Conservation (phyloP, 1,140 invertebrate genomes). For the Aculops lycopersici region DNA sequence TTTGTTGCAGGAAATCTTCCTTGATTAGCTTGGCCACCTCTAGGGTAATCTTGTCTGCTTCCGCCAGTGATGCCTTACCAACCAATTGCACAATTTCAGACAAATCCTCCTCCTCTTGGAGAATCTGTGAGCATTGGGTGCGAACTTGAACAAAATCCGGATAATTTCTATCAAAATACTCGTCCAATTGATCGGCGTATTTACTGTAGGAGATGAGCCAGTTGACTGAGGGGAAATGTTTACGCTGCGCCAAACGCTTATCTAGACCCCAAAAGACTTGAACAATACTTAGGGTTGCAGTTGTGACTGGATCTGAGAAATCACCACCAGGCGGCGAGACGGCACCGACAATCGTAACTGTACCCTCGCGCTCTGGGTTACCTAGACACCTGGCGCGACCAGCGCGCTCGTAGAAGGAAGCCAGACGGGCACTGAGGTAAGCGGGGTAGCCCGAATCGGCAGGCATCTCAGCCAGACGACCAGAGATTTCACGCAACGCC, state of each 20-base stretch:
- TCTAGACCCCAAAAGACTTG: slow-evolving; percentile 96
- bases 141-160: slow-evolving; percentile 71
- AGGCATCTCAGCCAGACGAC: slow-evolving; percentile 98
- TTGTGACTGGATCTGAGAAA: slow-evolving; percentile 98
- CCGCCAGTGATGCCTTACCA: slow-evolving; percentile 89
- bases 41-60: slow-evolving; percentile 93
- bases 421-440: slow-evolving; percentile 80
- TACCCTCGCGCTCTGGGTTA: slow-evolving; percentile 85
- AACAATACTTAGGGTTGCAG: slow-evolving; percentile 91
- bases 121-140: slow-evolving; percentile 55
- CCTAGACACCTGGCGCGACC: slow-evolving; percentile 84
- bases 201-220: slow-evolving; percentile 99
- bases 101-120: slow-evolving; percentile 96
- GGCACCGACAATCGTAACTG: slow-evolving; percentile 94
- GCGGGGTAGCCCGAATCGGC: slow-evolving; percentile 82
- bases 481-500: slow-evolving; percentile 95
- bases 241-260: slow-evolving; percentile 93
- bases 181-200: slow-evolving; percentile 85
- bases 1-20: slow-evolving; percentile 97
- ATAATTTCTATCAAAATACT: slow-evolving; percentile 97
- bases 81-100: slow-evolving; percentile 98
- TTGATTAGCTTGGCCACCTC: slow-evolving; percentile 94
- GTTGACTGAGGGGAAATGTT: slow-evolving; percentile 99
- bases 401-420: slow-evolving; percentile 96
- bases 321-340: slow-evolving; percentile 98